Conservation (phyloP, 2,797 vertebrate species). For the Coracias cyanogaster region DNA sequence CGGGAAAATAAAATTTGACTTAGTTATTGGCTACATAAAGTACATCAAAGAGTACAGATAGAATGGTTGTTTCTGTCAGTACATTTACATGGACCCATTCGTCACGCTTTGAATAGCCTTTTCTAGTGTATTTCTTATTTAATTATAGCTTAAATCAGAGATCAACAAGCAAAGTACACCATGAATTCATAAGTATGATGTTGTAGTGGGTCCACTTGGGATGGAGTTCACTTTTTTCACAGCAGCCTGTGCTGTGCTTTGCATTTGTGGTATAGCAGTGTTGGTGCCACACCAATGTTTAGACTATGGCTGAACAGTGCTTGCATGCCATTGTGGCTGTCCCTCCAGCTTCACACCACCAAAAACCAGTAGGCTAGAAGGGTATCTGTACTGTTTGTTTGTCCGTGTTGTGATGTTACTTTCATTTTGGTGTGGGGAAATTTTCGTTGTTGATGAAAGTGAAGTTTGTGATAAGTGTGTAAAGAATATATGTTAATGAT, state of each 20-base stretch:
- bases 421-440: not conserved
- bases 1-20: conserved; percentile 43
- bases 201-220: not conserved
- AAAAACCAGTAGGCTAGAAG: not conserved
- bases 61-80: not conserved
- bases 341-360: not conserved
- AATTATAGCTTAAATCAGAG: not conserved
- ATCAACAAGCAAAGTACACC: not conserved
- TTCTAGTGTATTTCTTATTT: not conserved
- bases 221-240: not conserved
- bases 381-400: fast-evolving
- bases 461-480: not conserved
- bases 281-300: fast-evolving
- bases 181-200: not conserved
- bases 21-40: not conserved
- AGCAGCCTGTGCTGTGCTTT: not conserved
- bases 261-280: not conserved
- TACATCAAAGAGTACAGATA: not conserved
- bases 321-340: fast-evolving
- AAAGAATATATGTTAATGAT: not conserved
- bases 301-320: not conserved
- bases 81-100: not conserved
- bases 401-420: not conserved
- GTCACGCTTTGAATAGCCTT: not conserved
- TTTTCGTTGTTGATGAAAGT: not conserved